Percentiles rank a stretch among this genome's conserved stretches.
These are phyloP conservation scores for Propithecus coquereli DNA, from an alignment of 2,113 vertebrate species.

Conservation along the genomic window DNA sequence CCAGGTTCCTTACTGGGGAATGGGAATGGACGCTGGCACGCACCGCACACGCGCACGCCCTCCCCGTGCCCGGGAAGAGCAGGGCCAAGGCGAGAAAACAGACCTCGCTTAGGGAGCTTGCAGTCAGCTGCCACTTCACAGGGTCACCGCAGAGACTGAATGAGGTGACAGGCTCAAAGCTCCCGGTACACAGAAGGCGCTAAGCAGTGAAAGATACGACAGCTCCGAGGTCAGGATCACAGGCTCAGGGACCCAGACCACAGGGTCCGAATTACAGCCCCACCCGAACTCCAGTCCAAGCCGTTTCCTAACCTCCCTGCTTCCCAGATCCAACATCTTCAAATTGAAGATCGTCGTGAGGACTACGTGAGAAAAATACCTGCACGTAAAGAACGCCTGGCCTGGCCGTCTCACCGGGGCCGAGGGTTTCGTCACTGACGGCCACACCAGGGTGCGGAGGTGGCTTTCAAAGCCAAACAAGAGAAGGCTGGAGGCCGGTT, in stretches of 20 bases:
- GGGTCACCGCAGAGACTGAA: fast-evolving
- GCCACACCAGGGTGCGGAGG: neutral
- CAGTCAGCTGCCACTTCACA: fast-evolving
- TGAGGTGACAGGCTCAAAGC: neutral
- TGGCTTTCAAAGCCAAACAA: neutral
- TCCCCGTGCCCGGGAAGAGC: fast-evolving
- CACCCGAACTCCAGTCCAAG: fast-evolving
- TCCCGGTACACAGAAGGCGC: neutral
- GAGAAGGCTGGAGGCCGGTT: fast-evolving
- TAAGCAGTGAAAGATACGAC: fast-evolving
- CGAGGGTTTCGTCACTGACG: fast-evolving
- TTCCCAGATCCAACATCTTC: neutral
- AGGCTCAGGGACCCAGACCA: neutral
- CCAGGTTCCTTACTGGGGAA: neutral
- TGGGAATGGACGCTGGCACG: fast-evolving
- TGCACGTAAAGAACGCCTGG: fast-evolving
- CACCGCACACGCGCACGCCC: fast-evolving
- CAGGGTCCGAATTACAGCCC: neutral
- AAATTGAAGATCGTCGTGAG: fast-evolving
- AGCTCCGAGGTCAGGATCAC: fast-evolving
- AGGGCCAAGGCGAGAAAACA: fast-evolving
- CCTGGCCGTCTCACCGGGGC: fast-evolving
- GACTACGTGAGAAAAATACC: neutral
- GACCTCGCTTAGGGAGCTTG: no score
- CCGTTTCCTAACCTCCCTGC: fast-evolving